Conservation (phyloP, 2,113 vertebrate genomes). For the Cnemophilus loriae region DNA sequence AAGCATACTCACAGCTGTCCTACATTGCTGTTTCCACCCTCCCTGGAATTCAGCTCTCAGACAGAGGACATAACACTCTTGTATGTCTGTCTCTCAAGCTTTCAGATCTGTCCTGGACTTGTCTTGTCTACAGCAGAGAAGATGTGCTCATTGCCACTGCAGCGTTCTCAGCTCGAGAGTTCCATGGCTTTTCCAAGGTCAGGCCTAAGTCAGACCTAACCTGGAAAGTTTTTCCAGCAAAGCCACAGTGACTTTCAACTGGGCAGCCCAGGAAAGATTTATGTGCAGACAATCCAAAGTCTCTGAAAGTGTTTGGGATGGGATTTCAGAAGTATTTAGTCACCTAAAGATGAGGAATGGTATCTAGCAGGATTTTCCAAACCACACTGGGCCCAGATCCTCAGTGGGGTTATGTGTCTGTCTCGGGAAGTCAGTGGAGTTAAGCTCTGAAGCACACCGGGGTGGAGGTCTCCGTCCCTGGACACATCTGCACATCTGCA, state of each 20-base stretch:
- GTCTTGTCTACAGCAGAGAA: neutral
- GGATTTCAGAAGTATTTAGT: neutral
- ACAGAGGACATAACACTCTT: constrained; percentile 65
- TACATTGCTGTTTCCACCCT: constrained; percentile 68
- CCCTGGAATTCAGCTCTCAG: constrained; percentile 61
- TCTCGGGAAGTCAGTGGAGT: neutral
- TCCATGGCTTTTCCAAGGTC: neutral
- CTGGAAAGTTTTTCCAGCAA: neutral
- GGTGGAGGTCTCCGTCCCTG: neutral
- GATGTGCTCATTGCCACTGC: neutral
- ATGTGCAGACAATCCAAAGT: neutral
- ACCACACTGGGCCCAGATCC: neutral
- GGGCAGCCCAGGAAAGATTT: neutral
- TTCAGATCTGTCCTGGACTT: neutral
- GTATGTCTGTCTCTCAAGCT: constrained; percentile 7
- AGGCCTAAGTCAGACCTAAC: neutral
- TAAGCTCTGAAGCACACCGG: neutral
- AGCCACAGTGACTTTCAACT: neutral
- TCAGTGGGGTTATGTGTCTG: neutral
- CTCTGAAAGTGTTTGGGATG: neutral
- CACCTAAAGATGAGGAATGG: neutral
- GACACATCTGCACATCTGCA: neutral
- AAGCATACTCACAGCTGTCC: constrained; percentile 72
- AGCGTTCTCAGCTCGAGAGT: neutral
- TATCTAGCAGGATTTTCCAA: neutral